Percentiles rank a stretch among this genome's conserved stretches.
Evolutionary conservation across 2,888 invertebrate species (phyloP).

Genomic region (Leptinotarsa juncta): DNA sequence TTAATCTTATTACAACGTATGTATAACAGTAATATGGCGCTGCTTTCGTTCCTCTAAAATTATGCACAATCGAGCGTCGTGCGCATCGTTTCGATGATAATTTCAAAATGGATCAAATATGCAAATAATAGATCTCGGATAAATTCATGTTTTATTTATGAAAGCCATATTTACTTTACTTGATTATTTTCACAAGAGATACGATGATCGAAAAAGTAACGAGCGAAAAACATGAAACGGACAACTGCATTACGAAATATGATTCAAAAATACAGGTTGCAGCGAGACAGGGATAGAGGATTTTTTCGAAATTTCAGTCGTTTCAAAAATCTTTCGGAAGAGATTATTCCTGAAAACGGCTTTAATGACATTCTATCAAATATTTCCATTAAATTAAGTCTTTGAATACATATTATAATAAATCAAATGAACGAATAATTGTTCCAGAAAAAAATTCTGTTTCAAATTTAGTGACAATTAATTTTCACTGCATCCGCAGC

Average conservation of each 20-base stretch:
- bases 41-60: constrained; percentile 41
- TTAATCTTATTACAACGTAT: constrained; percentile 47
- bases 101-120: constrained; percentile 64
- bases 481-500: no score
- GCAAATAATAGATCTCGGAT: constrained; percentile 65
- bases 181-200: constrained; percentile 62
- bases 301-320: neutral
- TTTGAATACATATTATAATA: no score
- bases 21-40: constrained; percentile 43
- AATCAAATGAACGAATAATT: no score
- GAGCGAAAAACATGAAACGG: constrained; percentile 60
- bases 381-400: no score
- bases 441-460: no score
- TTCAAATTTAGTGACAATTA: no score
- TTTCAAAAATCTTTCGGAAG: neutral
- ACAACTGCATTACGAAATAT: constrained; percentile 55
- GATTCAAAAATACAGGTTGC: constrained; percentile 28
- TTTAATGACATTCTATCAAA: no score
- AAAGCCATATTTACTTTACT: constrained; percentile 66
- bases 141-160: constrained; percentile 66
- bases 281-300: neutral
- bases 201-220: constrained; percentile 58
- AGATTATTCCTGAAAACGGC: no score
- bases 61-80: constrained; percentile 46
- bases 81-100: constrained; percentile 51